phyloP scores from a whole-genome alignment of 2,113 vertebrate species.

The Tetrao urogallus region DNA sequence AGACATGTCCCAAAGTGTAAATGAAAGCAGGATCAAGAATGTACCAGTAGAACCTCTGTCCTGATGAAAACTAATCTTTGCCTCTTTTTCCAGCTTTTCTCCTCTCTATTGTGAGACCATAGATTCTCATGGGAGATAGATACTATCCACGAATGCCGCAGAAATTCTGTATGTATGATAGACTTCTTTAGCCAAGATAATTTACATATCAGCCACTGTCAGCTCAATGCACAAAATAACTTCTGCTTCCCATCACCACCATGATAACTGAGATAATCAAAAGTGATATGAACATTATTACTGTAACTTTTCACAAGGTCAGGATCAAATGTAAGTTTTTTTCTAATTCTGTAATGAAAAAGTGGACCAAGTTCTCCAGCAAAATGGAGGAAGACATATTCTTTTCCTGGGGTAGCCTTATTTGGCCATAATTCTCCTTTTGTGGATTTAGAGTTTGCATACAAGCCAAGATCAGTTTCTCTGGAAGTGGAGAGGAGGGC shows the following conservation, averaged over 20 bases:
- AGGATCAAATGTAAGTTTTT: background rate
- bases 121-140: background rate
- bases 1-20: background rate
- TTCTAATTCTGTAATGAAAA: background rate
- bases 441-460: background rate
- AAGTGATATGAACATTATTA: background rate
- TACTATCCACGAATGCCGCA: background rate
- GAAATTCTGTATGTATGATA: background rate
- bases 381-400: background rate
- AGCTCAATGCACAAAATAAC: background rate
- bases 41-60: background rate
- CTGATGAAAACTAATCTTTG: background rate
- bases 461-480: background rate
- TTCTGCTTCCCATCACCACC: background rate
- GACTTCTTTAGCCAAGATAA: background rate
- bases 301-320: background rate
- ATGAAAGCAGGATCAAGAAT: background rate
- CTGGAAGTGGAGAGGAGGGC: background rate
- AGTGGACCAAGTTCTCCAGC: background rate
- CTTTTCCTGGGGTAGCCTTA: background rate
- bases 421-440: background rate
- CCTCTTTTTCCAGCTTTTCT: background rate
- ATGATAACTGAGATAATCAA: background rate
- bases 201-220: background rate
- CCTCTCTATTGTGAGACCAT: background rate